A percentile compares a stretch with the other conserved stretches of the same genome.
These are phyloP conservation scores for Leucania comma DNA, from an alignment of 2,888 invertebrate genomes.

Conservation along the genomic window DNA sequence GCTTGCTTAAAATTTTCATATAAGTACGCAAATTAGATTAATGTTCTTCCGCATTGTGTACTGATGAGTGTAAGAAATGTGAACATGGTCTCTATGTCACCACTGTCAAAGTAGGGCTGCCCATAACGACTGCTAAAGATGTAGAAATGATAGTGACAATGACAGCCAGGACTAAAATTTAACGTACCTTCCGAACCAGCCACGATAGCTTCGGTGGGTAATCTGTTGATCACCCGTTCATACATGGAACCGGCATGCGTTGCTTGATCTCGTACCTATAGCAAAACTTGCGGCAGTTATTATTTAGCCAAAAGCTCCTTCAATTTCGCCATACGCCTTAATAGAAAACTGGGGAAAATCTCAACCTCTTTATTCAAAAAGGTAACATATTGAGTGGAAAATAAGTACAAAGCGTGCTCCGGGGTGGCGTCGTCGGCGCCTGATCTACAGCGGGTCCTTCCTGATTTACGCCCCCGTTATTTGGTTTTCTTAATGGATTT, in stretches of 20 bases:
- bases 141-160: too few species aligned
- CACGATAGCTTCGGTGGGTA: background rate
- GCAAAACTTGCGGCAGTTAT: background rate
- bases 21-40: too few species aligned
- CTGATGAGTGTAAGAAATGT: too few species aligned
- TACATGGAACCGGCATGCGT: background rate
- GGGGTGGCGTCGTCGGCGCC: slow-evolving; percentile 53
- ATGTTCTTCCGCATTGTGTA: too few species aligned
- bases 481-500: slow-evolving; percentile 78
- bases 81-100: too few species aligned
- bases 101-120: too few species aligned
- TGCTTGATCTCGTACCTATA: background rate
- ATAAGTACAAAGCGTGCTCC: slow-evolving; percentile 51
- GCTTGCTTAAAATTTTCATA: too few species aligned
- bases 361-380: slow-evolving; percentile 40
- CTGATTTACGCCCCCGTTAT: slow-evolving; percentile 77
- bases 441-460: slow-evolving; percentile 67
- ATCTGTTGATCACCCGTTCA: background rate
- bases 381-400: slow-evolving; percentile 50
- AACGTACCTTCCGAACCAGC: background rate
- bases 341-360: slow-evolving; percentile 21
- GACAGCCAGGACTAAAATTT: background rate
- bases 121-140: too few species aligned
- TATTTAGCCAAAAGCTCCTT: background rate
- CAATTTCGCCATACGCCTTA: background rate